These are phyloP conservation scores for Sesamia inferens DNA, from an alignment of 2,888 invertebrate species.

Conservation along the genomic window DNA sequence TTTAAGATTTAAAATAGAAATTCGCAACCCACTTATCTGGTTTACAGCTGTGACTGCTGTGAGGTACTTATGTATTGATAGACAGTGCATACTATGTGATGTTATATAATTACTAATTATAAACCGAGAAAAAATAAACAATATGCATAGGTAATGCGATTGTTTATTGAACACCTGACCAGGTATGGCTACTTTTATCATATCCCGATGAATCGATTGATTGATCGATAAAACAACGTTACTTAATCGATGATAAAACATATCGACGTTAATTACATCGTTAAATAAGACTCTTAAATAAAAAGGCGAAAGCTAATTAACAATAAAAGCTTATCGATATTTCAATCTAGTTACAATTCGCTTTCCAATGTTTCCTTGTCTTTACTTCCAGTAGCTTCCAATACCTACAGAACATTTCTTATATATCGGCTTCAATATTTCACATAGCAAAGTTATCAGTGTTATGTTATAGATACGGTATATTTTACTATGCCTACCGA, in stretches of 20 bases:
- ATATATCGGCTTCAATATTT: background rate
- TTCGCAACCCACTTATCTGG: background rate
- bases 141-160: background rate
- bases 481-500: too few species aligned
- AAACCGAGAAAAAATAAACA: constrained; percentile 13
- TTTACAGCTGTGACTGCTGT: background rate
- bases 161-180: constrained; percentile 12
- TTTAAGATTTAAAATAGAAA: background rate
- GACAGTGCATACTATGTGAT: too few species aligned
- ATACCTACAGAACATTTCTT: constrained; percentile 12
- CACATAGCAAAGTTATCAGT: background rate
- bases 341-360: constrained; percentile 49
- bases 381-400: constrained; percentile 6
- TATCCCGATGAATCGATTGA: constrained; percentile 49
- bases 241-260: constrained; percentile 56
- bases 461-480: too few species aligned
- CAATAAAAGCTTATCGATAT: constrained; percentile 46
- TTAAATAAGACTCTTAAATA: constrained; percentile 46
- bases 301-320: constrained; percentile 63
- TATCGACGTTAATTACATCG: constrained; percentile 55
- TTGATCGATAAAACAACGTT: constrained; percentile 50
- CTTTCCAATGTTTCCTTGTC: constrained; percentile 55
- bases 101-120: constrained; percentile 1
- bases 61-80: background rate
- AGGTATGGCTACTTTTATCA: constrained; percentile 28